These are phyloP conservation scores for Girardinus metallicus DNA, from an alignment of 2,797 vertebrate genomes.

Conservation along the genomic window DNA sequence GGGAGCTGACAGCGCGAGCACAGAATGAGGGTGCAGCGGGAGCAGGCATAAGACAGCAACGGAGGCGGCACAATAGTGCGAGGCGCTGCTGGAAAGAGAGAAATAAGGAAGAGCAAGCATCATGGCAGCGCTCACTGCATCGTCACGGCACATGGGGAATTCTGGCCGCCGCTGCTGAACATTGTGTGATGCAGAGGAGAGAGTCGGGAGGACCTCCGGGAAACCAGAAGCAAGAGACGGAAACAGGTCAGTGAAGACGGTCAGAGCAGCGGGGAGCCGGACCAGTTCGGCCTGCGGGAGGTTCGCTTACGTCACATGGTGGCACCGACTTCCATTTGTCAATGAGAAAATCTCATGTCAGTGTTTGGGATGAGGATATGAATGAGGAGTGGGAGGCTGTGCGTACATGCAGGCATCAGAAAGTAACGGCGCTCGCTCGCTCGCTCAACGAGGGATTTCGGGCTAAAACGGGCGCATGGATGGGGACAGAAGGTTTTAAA, in stretches of 20 bases:
- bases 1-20: constrained; percentile 59
- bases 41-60: constrained; percentile 43
- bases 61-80: constrained; percentile 62
- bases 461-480: constrained; percentile 19
- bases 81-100: constrained; percentile 43
- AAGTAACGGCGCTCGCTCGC: background rate
- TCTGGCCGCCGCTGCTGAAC: constrained; percentile 67
- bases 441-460: constrained; percentile 10
- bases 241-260: constrained; percentile 72
- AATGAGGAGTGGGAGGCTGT: constrained; percentile 50
- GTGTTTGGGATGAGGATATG: constrained; percentile 36
- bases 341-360: constrained; percentile 48
- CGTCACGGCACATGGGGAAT: constrained; percentile 77
- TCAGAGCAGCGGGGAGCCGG: constrained; percentile 1
- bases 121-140: constrained; percentile 75
- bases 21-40: constrained; percentile 54
- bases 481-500: background rate
- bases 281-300: background rate
- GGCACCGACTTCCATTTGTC: constrained; percentile 46
- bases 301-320: constrained; percentile 18
- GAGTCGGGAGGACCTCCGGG: constrained; percentile 68
- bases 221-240: constrained; percentile 59
- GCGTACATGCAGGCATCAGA: constrained; percentile 38
- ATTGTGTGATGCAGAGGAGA: constrained; percentile 65
- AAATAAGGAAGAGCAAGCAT: constrained; percentile 55